Base-by-base conservation (phyloP, 2,888 invertebrate species). In the Drosophila paranaensis region DNA sequence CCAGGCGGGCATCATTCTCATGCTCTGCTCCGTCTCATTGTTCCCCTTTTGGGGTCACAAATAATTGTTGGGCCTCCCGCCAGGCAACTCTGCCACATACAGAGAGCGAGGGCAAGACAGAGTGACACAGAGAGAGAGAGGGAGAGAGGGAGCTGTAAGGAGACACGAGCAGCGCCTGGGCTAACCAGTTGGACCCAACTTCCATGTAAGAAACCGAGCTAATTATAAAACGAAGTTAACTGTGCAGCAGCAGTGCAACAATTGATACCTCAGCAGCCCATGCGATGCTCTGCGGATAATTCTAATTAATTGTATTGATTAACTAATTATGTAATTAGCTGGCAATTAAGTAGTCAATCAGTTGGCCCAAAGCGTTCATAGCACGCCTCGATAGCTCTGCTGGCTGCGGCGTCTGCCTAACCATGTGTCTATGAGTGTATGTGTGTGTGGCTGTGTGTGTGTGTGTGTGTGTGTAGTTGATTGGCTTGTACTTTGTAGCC, bases 241-340 rank as follows among this genome's bases (percentile, higher is more conserved):
- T 30, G 46, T 14, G 14, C n/a, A 48, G 42, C n/a, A 48, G 42
- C n/a, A 40, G 33, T 51, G 53, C 45, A 43, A 14, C 39, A 39
- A 46, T 67, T 40, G 16, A 35, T 50, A 20, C 16, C 33, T 20
- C 13, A 9, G 51, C 50, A n/a, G 54, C 46, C 62, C 69, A 55
- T 57, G 73, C 50, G 60, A 65, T 61, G 56, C 45, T 25, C 25
- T 76, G 79, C 79, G 71, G 74, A 70, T 81, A 77, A 87, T 83
- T 79, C 71, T 79, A 83, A 84, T 88, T 86, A 88, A 84, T 88
- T 86, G 76, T 65, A 86, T 86, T 84, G 83, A 84, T 84, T 88
- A 86, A 73, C 84, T 75, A 73, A 78, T 89, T 84, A 86, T 71
- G 72, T 80, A 67, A 77, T 88, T 88, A 86, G 74, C 74, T 61